Conservation (phyloP, 2,797 vertebrate genomes). For the Chloroceryle amazona region DNA sequence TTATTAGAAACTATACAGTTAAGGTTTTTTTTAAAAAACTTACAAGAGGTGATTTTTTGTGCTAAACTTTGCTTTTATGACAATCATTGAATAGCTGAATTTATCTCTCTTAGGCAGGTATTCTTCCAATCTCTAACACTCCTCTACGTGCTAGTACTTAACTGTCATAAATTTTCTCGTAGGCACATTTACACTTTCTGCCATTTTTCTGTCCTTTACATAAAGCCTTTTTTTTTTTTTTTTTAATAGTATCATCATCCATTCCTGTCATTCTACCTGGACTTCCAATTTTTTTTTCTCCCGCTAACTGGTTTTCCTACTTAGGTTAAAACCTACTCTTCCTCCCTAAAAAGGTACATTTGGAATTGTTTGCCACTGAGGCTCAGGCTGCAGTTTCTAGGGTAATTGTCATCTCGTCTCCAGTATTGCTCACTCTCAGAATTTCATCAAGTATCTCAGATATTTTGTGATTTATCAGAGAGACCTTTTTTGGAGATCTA, state of each 20-base stretch:
- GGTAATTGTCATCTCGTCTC: background rate
- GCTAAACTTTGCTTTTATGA: constrained; percentile 23
- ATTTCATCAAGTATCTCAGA: background rate
- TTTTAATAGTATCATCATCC: background rate
- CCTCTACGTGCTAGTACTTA: background rate
- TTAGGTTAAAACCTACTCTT: background rate
- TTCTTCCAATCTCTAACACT: constrained; percentile 5
- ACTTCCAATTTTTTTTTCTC: background rate
- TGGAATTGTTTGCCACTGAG: background rate
- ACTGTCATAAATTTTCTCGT: background rate
- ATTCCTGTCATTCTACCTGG: background rate
- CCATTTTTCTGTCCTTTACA: background rate
- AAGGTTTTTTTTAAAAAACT: constrained; percentile 5
- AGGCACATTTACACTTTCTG: background rate
- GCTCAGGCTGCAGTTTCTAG: background rate
- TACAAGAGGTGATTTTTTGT: background rate
- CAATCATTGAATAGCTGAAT: background rate
- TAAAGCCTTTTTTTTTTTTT: background rate
- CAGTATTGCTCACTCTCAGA: background rate
- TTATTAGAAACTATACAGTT: constrained; percentile 52
- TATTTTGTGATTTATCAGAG: background rate
- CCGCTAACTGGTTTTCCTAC: background rate
- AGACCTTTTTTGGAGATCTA: background rate
- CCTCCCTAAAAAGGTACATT: background rate
- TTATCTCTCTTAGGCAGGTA: background rate